Evolutionary conservation across 2,113 vertebrate genomes (phyloP).

Genomic region (Gallinago media): DNA sequence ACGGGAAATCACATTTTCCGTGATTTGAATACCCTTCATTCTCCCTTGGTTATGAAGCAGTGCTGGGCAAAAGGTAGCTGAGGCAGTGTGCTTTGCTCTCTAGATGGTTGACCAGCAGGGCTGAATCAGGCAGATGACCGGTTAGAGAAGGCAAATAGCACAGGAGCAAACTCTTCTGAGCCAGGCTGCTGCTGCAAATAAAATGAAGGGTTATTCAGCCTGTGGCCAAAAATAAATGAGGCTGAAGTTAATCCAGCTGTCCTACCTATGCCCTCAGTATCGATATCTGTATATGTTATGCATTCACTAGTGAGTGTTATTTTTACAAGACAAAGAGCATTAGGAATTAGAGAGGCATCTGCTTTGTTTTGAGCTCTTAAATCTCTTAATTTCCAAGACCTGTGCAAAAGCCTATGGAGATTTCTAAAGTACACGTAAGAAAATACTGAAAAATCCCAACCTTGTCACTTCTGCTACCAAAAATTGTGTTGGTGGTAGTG

Average conservation of each 20-base stretch:
- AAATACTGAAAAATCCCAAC: background rate
- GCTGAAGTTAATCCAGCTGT: conserved; percentile 15
- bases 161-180: background rate
- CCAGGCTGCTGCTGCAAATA: background rate
- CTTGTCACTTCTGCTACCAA: background rate
- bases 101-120: background rate
- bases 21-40: background rate
- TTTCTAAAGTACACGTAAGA: background rate
- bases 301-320: background rate
- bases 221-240: conserved; percentile 1
- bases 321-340: background rate
- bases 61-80: background rate
- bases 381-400: background rate
- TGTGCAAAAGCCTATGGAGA: background rate
- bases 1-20: background rate
- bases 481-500: background rate
- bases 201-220: background rate
- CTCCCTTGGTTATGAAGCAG: background rate
- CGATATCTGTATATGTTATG: background rate
- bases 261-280: background rate
- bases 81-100: background rate
- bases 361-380: background rate
- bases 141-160: background rate
- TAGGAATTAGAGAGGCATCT: background rate
- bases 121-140: background rate